phyloP scores from a whole-genome alignment of 30 jellyfish, hydroid and myxozoan species.

The Euphysa ruthae region DNA sequence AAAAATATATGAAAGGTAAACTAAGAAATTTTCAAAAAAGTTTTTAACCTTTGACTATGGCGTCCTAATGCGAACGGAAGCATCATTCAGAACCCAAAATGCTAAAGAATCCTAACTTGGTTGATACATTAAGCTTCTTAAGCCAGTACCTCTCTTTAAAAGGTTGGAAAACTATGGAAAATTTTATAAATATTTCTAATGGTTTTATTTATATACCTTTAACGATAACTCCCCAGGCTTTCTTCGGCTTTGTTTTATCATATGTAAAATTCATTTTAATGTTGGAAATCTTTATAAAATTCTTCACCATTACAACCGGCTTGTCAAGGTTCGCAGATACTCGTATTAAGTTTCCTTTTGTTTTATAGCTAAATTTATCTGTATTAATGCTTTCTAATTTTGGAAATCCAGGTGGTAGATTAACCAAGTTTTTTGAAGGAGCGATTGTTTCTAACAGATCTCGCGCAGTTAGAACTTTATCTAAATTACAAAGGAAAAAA shows the following conservation, averaged over 20 bases:
- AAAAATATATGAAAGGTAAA: too few species aligned
- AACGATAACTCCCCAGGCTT: constrained; percentile 73
- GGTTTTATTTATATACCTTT: constrained; percentile 58
- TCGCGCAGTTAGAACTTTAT: constrained; percentile 65
- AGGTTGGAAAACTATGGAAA: too few species aligned
- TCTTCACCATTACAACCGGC: constrained; percentile 72
- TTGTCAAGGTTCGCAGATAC: constrained; percentile 57
- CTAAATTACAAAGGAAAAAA: constrained; percentile 13
- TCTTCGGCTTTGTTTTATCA: constrained; percentile 75
- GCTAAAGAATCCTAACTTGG: too few species aligned
- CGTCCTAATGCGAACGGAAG: too few species aligned
- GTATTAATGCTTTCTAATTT: constrained; percentile 73
- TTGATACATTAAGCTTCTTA: too few species aligned
- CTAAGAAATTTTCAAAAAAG: too few species aligned
- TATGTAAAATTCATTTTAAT: constrained; percentile 73
- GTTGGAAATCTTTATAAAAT: constrained; percentile 39
- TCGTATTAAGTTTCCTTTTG: constrained; percentile 66
- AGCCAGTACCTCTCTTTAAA: too few species aligned
- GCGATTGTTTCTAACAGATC: constrained; percentile 90
- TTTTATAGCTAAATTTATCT: constrained; percentile 79
- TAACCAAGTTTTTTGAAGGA: constrained; percentile 81
- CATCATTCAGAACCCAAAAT: too few species aligned
- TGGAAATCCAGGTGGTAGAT: constrained; percentile 98
- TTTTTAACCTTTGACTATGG: too few species aligned
- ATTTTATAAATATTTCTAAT: too few species aligned